Percentiles rank a stretch among this genome's conserved stretches.
Evolutionary conservation across 2,113 vertebrate genomes (phyloP).

Genomic region (Perca fluviatilis): DNA sequence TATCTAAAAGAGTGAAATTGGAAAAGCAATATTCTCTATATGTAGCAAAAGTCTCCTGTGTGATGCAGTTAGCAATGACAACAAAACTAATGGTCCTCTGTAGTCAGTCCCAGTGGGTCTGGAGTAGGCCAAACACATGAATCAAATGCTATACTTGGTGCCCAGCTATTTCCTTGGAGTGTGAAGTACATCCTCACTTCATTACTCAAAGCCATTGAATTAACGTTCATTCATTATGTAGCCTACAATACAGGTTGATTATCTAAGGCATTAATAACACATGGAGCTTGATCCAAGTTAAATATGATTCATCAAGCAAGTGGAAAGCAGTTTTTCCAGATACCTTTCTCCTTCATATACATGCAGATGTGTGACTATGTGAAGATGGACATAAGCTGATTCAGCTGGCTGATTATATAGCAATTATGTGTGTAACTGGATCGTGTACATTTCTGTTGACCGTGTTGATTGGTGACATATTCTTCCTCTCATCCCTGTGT

Average conservation of each 20-base stretch:
- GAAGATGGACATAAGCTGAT: neutral
- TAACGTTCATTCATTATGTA: slow-evolving; percentile 56
- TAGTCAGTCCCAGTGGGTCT: slow-evolving; percentile 64
- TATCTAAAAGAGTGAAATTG: slow-evolving; percentile 62
- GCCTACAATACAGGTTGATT: slow-evolving; percentile 68
- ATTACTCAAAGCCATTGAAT: slow-evolving; percentile 70
- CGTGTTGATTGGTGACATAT: neutral
- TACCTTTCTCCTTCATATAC: slow-evolving; percentile 11
- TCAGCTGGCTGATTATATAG: too few relatives aligned
- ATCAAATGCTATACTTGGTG: slow-evolving; percentile 74
- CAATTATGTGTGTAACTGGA: neutral
- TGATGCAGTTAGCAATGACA: slow-evolving; percentile 79
- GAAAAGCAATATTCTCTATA: slow-evolving; percentile 68
- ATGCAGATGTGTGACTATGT: neutral
- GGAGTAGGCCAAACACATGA: slow-evolving; percentile 75
- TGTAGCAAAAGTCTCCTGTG: slow-evolving; percentile 64
- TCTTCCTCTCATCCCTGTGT: neutral
- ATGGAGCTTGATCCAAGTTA: slow-evolving; percentile 37
- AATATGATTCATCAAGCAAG: slow-evolving; percentile 54
- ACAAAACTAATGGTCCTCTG: slow-evolving; percentile 75
- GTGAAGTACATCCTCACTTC: slow-evolving; percentile 66
- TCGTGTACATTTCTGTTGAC: neutral
- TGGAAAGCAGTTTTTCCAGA: neutral
- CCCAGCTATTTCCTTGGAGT: slow-evolving; percentile 57
- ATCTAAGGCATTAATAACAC: slow-evolving; percentile 63